These are phyloP conservation scores for Automeris io DNA, from an alignment of 2,888 invertebrate species.

Conservation along the genomic window DNA sequence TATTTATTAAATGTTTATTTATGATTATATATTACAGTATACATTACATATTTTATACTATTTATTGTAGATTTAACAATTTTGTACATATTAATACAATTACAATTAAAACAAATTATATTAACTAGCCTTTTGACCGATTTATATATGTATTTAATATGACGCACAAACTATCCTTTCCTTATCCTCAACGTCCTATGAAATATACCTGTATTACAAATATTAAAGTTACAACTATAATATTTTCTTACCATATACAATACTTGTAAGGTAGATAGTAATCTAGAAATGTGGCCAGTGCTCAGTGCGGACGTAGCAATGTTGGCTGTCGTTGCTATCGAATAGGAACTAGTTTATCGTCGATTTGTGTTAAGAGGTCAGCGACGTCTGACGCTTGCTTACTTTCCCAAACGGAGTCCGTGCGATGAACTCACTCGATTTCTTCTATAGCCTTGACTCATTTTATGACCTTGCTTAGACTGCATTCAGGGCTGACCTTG, in stretches of 20 bases:
- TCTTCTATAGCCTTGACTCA: constrained; percentile 75
- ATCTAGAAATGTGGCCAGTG: constrained; percentile 35
- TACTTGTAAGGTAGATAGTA: constrained; percentile 17
- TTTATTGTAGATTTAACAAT: constrained; percentile 39
- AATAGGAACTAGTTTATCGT: constrained; percentile 56
- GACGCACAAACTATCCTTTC: constrained; percentile 58
- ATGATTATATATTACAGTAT: constrained; percentile 33
- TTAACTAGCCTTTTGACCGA: constrained; percentile 74
- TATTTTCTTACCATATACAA: constrained; percentile 4
- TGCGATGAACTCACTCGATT: constrained; percentile 67
- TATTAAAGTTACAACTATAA: background rate
- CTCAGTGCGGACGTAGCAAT: constrained; percentile 22
- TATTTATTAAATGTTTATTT: constrained; percentile 19
- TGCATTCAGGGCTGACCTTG: constrained; percentile 55
- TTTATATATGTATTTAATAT: constrained; percentile 58
- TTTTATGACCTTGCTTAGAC: constrained; percentile 65
- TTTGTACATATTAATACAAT: constrained; percentile 38
- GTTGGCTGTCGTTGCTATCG: constrained; percentile 32
- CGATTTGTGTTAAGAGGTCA: constrained; percentile 72
- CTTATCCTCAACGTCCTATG: constrained; percentile 20
- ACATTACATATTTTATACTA: constrained; percentile 34
- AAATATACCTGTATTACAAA: background rate
- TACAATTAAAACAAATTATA: constrained; percentile 48
- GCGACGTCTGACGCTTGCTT: constrained; percentile 47
- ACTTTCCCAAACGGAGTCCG: constrained; percentile 66